Evolutionary conservation across 2,113 vertebrate species (phyloP), one percentile per base, ranked within the genome.

Genomic region (Cyprinodon variegatus): DNA sequence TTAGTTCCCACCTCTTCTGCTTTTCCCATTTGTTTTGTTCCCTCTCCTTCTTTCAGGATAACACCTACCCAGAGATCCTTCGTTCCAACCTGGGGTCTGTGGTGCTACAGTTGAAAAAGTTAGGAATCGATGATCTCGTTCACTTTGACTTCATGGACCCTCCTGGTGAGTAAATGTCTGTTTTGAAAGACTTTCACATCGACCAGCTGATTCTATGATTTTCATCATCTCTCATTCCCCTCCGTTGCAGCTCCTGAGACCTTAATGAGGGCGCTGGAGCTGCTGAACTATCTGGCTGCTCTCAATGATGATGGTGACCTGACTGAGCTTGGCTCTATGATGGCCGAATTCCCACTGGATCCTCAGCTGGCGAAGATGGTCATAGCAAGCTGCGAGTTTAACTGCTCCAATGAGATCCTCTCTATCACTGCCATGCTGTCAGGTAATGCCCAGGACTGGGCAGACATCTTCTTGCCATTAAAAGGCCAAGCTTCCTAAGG

Each of bases 71-170:
- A 87, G 98, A 99, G 92, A 99, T 99, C 92, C 92, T 99, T 81
- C 94, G 98, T 68, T 99, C 98, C 73, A 99, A 99, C 90, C 91
- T 99, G 92, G 98, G 98, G 76, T 99, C 98, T 65, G 98, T 99
- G 77, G 98, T 99, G 74, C 92, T 99, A 81, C 98, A 99, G 79
- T 92, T 99, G 86, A 99, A 99, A 92, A 99, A 99, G 89, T 95
- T 99, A 79, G 97, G 98, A 77, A 99, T 99, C 72, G 98, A 99
- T 90, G 98, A 99, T 86, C 96, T 99, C 86, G 98, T 99, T 67
- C 98, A 99, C 92, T 99, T 99, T 89, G 97, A 99, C 94, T 99
- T 99, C 94, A 99, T 99, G 98, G 98, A 99, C 91, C 98, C 98
- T 85, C 98, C 98, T 94, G 98, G 98, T 99, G 94, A 77, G 84